These are phyloP conservation scores for Glareola pratincola DNA, from an alignment of 2,113 vertebrate species.

Conservation along the genomic window DNA sequence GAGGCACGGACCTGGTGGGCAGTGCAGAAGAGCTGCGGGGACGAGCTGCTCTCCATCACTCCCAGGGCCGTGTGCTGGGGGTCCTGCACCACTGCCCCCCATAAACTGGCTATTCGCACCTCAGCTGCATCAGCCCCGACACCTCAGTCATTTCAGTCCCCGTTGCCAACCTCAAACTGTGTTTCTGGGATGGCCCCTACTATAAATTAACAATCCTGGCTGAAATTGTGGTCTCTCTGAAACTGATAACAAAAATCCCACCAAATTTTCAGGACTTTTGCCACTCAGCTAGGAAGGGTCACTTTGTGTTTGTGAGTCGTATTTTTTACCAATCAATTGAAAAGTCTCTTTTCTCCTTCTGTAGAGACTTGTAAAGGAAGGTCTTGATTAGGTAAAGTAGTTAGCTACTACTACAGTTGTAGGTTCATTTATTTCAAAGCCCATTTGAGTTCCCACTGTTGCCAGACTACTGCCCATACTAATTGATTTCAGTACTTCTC, in stretches of 20 bases:
- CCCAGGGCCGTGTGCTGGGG: rapidly evolving
- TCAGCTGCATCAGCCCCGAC: background rate
- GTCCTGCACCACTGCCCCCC: background rate
- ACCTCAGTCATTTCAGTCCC: background rate
- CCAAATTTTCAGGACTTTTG: background rate
- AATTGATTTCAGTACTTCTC: background rate
- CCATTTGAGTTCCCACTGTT: background rate
- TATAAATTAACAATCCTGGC: rapidly evolving
- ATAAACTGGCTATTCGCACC: background rate
- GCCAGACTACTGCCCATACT: too few species aligned
- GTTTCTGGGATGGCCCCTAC: background rate
- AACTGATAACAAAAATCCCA: background rate
- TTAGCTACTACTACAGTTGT: background rate
- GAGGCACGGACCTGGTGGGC: background rate
- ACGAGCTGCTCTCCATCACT: rapidly evolving
- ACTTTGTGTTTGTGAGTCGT: background rate
- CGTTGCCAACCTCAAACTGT: background rate
- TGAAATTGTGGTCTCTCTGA: background rate
- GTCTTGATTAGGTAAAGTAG: background rate
- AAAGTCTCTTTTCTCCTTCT: background rate
- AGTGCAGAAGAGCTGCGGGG: background rate
- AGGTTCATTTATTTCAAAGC: background rate
- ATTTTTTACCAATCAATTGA: background rate
- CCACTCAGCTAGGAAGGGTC: background rate
- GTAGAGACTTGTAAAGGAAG: background rate